Percentiles rank a stretch among this genome's conserved stretches.
Conservation (phyloP, 2,888 invertebrate genomes). For the Catocala sponsa region DNA sequence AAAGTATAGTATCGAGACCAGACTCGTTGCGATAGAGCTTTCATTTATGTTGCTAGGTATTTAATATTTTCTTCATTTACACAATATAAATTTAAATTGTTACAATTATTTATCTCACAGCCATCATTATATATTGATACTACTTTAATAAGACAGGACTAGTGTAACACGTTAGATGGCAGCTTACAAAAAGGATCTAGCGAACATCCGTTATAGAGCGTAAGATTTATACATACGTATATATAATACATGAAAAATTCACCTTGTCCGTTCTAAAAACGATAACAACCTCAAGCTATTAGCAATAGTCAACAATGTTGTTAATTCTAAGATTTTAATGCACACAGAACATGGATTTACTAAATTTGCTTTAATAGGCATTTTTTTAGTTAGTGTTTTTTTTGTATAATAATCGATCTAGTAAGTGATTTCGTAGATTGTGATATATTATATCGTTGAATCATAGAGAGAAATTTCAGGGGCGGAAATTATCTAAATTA, state of each 20-base stretch:
- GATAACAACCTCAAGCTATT: slow-evolving; percentile 88
- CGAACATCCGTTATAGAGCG: slow-evolving; percentile 82
- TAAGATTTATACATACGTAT: slow-evolving; percentile 63
- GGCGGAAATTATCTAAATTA: slow-evolving; percentile 40
- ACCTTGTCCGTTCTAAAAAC: slow-evolving; percentile 86
- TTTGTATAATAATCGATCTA: slow-evolving; percentile 50
- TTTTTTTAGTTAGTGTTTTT: slow-evolving; percentile 52
- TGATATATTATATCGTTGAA: slow-evolving; percentile 46
- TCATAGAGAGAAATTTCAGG: slow-evolving; percentile 46
- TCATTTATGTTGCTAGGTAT: slow-evolving; percentile 71
- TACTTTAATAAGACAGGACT: slow-evolving; percentile 87
- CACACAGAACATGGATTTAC: slow-evolving; percentile 81
- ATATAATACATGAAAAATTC: slow-evolving; percentile 85
- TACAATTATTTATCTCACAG: slow-evolving; percentile 87
- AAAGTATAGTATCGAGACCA: slow-evolving; percentile 58
- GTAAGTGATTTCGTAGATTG: slow-evolving; percentile 51
- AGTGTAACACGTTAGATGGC: slow-evolving; percentile 85
- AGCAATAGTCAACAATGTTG: slow-evolving; percentile 88
- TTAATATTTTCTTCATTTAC: slow-evolving; percentile 78
- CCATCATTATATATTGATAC: slow-evolving; percentile 88
- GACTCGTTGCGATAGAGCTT: slow-evolving; percentile 71
- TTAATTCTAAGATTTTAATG: slow-evolving; percentile 84
- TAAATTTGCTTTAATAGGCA: slow-evolving; percentile 74
- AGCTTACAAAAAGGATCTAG: slow-evolving; percentile 85
- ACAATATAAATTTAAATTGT: slow-evolving; percentile 87